These are phyloP conservation scores for Microctonus brassicae DNA, from an alignment of 2,888 invertebrate species.

Conservation along the genomic window DNA sequence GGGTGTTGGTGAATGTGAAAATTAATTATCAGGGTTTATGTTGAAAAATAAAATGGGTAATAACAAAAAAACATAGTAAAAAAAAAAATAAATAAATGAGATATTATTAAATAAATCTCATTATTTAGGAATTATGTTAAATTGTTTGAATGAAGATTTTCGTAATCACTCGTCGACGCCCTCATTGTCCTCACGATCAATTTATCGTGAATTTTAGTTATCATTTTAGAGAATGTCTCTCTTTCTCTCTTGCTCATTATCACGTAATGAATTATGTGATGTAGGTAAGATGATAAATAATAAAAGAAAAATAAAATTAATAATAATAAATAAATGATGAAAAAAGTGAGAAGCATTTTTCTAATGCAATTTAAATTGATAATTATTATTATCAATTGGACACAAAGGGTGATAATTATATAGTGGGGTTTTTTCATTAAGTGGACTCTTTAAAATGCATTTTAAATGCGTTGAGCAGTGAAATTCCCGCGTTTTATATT, in stretches of 20 bases:
- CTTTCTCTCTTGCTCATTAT: constrained; percentile 23
- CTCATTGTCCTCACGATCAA: constrained; percentile 26
- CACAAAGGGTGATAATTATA: neutral
- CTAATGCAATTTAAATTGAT: neutral
- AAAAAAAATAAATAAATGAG: too few species aligned
- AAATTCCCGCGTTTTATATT: neutral
- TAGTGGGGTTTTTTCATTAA: neutral
- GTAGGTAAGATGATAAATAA: neutral
- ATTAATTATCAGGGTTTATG: neutral
- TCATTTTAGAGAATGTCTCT: neutral
- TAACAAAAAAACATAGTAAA: neutral
- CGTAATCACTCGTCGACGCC: neutral
- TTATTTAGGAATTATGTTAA: neutral
- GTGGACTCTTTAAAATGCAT: neutral
- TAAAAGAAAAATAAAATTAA: neutral
- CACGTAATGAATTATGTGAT: neutral
- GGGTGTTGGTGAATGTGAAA: neutral
- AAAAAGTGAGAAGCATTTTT: neutral
- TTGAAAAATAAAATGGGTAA: neutral
- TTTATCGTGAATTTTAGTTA: neutral
- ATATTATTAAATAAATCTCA: neutral
- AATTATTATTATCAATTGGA: neutral
- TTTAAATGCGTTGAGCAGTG: neutral
- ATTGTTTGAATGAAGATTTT: neutral
- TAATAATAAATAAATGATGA: neutral